Evolutionary conservation across 2,888 invertebrate species (phyloP).

Genomic region (Capitulum mitella): DNA sequence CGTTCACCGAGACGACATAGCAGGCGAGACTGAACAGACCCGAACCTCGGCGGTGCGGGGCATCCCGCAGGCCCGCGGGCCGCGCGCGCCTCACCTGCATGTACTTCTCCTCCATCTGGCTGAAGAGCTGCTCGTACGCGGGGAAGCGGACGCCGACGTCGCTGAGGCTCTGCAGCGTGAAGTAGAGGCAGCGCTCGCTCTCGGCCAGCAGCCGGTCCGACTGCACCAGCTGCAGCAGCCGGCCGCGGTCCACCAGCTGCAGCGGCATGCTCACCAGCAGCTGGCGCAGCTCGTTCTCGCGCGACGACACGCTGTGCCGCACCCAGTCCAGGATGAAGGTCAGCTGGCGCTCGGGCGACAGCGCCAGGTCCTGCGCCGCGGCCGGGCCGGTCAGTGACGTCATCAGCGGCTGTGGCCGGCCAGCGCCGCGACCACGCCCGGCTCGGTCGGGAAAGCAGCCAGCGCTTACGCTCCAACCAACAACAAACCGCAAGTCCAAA

Average conservation of each 20-base stretch:
- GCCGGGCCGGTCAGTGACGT: neutral
- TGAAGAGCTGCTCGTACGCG: constrained; percentile 15
- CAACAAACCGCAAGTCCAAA: no score
- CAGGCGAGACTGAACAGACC: no score
- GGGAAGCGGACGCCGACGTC: constrained; percentile 6
- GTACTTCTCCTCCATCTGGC: constrained; percentile 21
- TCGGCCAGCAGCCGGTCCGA: neutral
- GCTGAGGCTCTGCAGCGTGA: constrained; percentile 10
- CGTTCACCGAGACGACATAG: no score
- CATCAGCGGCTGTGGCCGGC: no score
- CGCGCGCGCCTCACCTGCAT: neutral
- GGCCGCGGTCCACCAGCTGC: neutral
- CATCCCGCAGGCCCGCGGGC: no score
- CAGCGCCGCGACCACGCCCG: no score
- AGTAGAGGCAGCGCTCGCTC: constrained; percentile 21
- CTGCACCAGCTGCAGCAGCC: constrained; percentile 23
- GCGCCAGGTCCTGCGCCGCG: neutral
- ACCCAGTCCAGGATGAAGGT: constrained; percentile 19
- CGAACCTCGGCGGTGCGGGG: no score
- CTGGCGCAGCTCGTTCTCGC: constrained; percentile 24
- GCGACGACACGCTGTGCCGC: neutral
- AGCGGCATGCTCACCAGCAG: constrained; percentile 24
- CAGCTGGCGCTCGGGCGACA: constrained; percentile 17
- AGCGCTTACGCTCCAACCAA: no score
- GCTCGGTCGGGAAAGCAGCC: no score